Conservation (phyloP, 37 sponge, comb jelly and placozoan genomes). For the Lycopodina hypogea region DNA sequence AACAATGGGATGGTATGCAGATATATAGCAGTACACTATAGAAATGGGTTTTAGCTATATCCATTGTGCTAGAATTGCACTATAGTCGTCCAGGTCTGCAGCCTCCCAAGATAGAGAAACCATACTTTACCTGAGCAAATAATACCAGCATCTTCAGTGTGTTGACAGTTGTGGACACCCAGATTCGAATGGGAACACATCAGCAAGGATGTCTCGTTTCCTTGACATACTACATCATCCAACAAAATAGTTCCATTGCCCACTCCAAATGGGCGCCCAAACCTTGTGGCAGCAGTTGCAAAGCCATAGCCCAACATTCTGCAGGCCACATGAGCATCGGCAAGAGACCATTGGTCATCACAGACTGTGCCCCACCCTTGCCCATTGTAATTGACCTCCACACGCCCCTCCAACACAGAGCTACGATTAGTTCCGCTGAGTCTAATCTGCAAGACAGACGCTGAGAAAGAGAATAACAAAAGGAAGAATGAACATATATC, state of each 20-base stretch:
- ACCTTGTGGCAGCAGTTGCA: background rate
- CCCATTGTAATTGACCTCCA: slow-evolving; percentile 53
- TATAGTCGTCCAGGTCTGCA: no score
- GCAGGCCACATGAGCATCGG: slow-evolving; percentile 57
- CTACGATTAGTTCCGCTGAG: slow-evolving; percentile 2
- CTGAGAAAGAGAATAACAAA: background rate
- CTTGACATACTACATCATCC: slow-evolving; percentile 44
- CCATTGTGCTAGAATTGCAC: no score
- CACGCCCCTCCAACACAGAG: slow-evolving; percentile 15
- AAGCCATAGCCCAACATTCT: slow-evolving; percentile 38
- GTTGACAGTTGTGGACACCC: slow-evolving; percentile 42
- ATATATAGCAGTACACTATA: no score
- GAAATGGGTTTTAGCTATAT: no score
- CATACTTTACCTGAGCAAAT: slow-evolving; percentile 39
- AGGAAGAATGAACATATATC: background rate
- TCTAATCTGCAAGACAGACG: slow-evolving; percentile 9
- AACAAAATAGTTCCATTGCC: slow-evolving; percentile 50
- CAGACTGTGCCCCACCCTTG: slow-evolving; percentile 56
- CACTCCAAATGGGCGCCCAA: slow-evolving; percentile 19
- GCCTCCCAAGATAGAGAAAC: no score
- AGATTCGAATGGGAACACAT: slow-evolving; percentile 44
- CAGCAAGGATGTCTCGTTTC: slow-evolving; percentile 37
- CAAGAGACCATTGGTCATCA: slow-evolving; percentile 41
- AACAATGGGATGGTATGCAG: no score
- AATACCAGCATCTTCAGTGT: slow-evolving; percentile 47